These are phyloP conservation scores for Pterois miles DNA, from an alignment of 2,797 vertebrate species.

Conservation along the genomic window DNA sequence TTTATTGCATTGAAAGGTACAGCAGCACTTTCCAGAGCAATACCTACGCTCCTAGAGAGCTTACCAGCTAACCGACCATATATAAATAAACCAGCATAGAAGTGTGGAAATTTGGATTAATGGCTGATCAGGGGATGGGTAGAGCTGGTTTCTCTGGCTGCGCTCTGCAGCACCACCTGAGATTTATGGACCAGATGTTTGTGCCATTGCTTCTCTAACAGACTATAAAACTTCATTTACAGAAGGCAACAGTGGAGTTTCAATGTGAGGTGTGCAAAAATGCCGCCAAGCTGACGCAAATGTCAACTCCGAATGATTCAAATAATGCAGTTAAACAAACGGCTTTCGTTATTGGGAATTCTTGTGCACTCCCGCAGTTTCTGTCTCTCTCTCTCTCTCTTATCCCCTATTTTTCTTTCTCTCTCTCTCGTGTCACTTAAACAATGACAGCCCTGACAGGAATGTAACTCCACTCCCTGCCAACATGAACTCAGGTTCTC, in stretches of 20 bases:
- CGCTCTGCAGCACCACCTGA: constrained; percentile 60
- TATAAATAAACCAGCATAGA: constrained; percentile 51
- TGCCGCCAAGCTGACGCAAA: constrained; percentile 26
- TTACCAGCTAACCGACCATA: constrained; percentile 31
- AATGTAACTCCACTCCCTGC: constrained; percentile 53
- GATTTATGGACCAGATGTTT: constrained; percentile 77
- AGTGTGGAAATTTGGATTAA: constrained; percentile 64
- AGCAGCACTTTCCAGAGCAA: constrained; percentile 13
- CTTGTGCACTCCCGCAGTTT: neutral
- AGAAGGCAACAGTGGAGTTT: constrained; percentile 38
- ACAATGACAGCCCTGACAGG: constrained; percentile 52
- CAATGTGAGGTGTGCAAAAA: constrained; percentile 3
- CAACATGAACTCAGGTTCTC: constrained; percentile 64
- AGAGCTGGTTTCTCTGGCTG: constrained; percentile 44
- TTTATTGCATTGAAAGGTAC: constrained; percentile 27
- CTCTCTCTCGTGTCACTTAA: constrained; percentile 21
- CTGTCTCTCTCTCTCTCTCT: neutral
- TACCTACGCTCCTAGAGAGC: constrained; percentile 18
- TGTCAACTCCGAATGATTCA: constrained; percentile 16
- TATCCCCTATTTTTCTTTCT: neutral
- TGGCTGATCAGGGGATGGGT: constrained; percentile 62
- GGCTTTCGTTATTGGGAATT: constrained; percentile 10
- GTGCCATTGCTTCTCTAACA: constrained; percentile 63
- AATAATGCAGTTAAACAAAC: constrained; percentile 38
- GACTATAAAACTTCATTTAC: constrained; percentile 72